These are phyloP conservation scores for Trichonephila inaurata DNA, from an alignment of 1,140 invertebrate genomes.

Conservation along the genomic window DNA sequence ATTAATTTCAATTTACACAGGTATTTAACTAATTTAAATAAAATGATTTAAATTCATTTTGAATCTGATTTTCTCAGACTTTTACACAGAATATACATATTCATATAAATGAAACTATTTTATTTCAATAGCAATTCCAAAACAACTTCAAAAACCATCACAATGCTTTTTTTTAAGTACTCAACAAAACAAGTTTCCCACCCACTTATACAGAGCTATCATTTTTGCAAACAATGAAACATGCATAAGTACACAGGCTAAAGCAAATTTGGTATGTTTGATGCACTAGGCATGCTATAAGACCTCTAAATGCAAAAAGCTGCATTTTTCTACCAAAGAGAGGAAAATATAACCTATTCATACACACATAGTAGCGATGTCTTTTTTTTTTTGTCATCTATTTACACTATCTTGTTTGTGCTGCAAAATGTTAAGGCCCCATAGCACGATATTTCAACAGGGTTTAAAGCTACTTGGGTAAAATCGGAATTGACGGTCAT, in stretches of 20 bases:
- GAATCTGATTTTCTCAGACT: constrained; percentile 17
- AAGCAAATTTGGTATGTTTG: constrained; percentile 34
- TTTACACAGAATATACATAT: background rate
- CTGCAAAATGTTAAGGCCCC: constrained; percentile 74
- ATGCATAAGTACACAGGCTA: constrained; percentile 66
- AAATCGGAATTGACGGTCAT: background rate
- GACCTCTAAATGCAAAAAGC: constrained; percentile 35
- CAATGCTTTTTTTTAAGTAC: constrained; percentile 44
- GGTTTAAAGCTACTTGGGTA: constrained; percentile 34
- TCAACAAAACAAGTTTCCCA: constrained; percentile 40
- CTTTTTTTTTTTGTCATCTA: background rate
- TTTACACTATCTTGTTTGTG: constrained; percentile 63
- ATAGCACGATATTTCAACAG: constrained; percentile 69
- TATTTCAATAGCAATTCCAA: background rate
- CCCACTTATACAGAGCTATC: constrained; percentile 22
- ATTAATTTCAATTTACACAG: background rate
- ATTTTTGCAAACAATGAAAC: constrained; percentile 48
- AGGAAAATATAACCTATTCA: constrained; percentile 21
- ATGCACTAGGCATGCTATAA: background rate
- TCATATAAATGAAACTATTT: background rate
- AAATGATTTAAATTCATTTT: background rate
- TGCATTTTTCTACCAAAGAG: background rate
- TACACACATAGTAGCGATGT: constrained; percentile 52
- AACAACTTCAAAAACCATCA: background rate
- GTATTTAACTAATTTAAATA: background rate